These are phyloP conservation scores for Apamea epomidion DNA, from an alignment of 2,888 invertebrate species.

Conservation along the genomic window DNA sequence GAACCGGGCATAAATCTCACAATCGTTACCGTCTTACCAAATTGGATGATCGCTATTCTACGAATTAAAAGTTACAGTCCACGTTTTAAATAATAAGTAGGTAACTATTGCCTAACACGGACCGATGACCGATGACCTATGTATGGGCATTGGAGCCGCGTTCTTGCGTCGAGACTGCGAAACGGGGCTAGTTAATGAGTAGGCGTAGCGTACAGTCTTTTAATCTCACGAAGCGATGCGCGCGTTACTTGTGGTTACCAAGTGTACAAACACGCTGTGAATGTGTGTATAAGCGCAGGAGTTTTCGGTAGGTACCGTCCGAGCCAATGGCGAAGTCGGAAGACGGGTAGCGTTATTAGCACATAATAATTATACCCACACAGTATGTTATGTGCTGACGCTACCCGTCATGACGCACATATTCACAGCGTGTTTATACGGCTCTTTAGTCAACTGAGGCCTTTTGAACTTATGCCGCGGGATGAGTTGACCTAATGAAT, in stretches of 20 bases:
- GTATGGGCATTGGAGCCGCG: not conserved
- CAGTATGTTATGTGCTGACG: not conserved
- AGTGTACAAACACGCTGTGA: not conserved
- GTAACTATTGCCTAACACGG: not conserved
- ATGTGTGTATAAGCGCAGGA: no score
- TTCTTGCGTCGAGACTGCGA: not conserved
- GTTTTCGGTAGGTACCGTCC: not conserved
- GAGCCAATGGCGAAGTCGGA: not conserved
- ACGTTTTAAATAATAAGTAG: not conserved
- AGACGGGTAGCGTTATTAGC: not conserved
- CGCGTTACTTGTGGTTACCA: not conserved
- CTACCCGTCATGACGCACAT: not conserved
- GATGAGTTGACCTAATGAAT: no score
- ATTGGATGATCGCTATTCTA: not conserved
- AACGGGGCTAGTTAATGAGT: not conserved
- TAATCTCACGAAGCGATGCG: not conserved
- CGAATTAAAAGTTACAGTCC: not conserved
- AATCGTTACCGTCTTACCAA: not conserved
- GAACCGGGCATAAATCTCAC: not conserved
- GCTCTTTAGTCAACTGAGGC: no score
- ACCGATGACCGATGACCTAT: not conserved
- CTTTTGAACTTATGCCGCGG: no score
- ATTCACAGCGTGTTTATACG: not conserved
- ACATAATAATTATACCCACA: no score
- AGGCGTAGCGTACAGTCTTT: not conserved